These are phyloP conservation scores for Phalacrocorax brasilianus DNA, from an alignment of 2,113 vertebrate genomes.

Conservation along the genomic window DNA sequence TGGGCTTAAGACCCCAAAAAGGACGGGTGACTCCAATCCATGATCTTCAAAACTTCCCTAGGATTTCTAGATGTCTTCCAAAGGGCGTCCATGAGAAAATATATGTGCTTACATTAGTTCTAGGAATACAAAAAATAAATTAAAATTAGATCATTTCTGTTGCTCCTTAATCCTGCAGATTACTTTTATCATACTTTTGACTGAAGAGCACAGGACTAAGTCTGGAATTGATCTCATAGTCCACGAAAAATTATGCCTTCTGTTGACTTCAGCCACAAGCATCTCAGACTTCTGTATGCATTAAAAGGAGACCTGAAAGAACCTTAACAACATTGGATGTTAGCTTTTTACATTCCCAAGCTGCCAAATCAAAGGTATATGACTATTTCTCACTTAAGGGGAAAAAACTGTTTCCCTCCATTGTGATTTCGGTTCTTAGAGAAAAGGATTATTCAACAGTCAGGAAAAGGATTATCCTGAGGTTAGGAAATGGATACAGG, in stretches of 20 bases:
- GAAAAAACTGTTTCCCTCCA: neutral
- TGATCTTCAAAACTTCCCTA: neutral
- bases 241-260: neutral
- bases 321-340: neutral
- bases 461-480: neutral
- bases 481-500: neutral
- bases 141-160: neutral
- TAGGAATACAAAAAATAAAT: neutral
- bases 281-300: neutral
- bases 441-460: neutral
- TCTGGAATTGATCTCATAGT: neutral
- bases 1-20: neutral
- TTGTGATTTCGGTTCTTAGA: neutral
- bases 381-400: neutral
- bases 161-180: neutral
- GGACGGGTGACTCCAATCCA: neutral
- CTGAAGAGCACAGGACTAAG: neutral
- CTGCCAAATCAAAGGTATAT: neutral
- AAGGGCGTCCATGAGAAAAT: neutral
- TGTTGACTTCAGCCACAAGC: neutral
- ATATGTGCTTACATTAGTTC: fast-evolving
- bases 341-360: neutral
- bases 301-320: neutral
- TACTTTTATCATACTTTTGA: neutral
- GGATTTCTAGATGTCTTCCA: neutral